A percentile compares a stretch with the other conserved stretches of the same genome.
Evolutionary conservation across 1,140 invertebrate genomes (phyloP).

Genomic region (Cataglyphis hispanica): DNA sequence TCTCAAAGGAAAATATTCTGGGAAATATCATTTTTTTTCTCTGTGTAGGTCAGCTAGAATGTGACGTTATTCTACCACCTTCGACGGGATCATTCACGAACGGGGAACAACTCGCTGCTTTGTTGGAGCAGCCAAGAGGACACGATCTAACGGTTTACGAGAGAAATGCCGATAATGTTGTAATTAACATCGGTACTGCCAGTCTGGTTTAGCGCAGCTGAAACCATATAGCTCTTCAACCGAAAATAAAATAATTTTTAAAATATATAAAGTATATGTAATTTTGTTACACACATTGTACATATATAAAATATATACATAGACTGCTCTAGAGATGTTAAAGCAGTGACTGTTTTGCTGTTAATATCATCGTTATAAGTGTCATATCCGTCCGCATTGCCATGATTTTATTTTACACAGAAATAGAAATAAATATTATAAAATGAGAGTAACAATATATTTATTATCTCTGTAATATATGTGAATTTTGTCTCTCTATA

Average conservation of each 20-base stretch:
- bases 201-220: constrained; percentile 75
- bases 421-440: constrained; percentile 32
- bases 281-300: not conserved
- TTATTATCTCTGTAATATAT: constrained; percentile 60
- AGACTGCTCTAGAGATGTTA: constrained; percentile 7
- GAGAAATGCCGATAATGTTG: constrained; percentile 78
- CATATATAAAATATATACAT: not conserved
- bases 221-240: not conserved
- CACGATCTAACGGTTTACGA: constrained; percentile 80
- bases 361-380: constrained; percentile 29
- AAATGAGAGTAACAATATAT: constrained; percentile 57
- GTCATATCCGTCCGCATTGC: constrained; percentile 48
- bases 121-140: constrained; percentile 78
- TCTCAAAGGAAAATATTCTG: not conserved
- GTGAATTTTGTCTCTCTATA: not conserved
- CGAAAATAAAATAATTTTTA: not conserved
- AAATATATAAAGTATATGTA: not conserved
- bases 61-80: constrained; percentile 78
- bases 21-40: constrained; percentile 15
- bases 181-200: constrained; percentile 81
- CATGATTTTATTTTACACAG: constrained; percentile 38
- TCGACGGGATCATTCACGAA: constrained; percentile 73
- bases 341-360: constrained; percentile 2
- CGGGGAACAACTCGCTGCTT: constrained; percentile 77
- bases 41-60: constrained; percentile 78